Evolutionary conservation across 2,797 vertebrate species (phyloP), one percentile per base, ranked within the genome.

Genomic region (Sitta carolinensis): DNA sequence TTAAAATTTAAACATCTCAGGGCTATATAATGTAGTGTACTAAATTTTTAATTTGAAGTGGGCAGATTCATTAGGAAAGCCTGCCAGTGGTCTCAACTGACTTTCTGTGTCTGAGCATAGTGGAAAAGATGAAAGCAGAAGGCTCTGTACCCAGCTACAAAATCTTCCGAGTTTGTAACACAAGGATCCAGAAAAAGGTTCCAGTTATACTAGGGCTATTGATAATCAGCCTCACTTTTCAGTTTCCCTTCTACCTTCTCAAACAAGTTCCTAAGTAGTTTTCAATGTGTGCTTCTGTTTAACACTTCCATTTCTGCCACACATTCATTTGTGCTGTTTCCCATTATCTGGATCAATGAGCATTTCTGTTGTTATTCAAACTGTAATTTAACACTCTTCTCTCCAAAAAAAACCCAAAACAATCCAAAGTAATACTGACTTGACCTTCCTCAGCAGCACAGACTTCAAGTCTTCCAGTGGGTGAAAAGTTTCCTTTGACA

Each of bases 21-120:
- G 29, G 51, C 73, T 90, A 78, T 55, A 81, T 90, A 86, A 91
- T 43, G 52, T 16, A 86, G 43, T 9, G 8, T 58, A 66, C 66
- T 94, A 86, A 88, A 96, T 96, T 96, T 94, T 96, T 96, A 93
- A 96, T 94, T 93, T 84, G 11, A 90, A 91, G 76, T n/a, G 48
- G 66, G 59, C n/a, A 74, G 77, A 91, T 79, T 96, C 73, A 91
- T 89, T 95, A 84, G 42, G 70, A 88, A 90, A 84, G 72, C 62
- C 74, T 91, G 66, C 68, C 38, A 93, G 63, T 48, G 57, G 70
- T 78, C 84, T 95, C 74, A 83, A 73, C 69, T 89, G 81, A 90
- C 86, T 92, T 54, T 23, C 78, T 13, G 10, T 30, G 30, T 34
- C 51, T 55, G 34, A 89, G 64, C 43, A 45, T 1, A 64, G 43